Percentiles rank a stretch among this genome's conserved stretches.
Evolutionary conservation across 2,113 vertebrate species (phyloP).

Genomic region (Python bivittatus): DNA sequence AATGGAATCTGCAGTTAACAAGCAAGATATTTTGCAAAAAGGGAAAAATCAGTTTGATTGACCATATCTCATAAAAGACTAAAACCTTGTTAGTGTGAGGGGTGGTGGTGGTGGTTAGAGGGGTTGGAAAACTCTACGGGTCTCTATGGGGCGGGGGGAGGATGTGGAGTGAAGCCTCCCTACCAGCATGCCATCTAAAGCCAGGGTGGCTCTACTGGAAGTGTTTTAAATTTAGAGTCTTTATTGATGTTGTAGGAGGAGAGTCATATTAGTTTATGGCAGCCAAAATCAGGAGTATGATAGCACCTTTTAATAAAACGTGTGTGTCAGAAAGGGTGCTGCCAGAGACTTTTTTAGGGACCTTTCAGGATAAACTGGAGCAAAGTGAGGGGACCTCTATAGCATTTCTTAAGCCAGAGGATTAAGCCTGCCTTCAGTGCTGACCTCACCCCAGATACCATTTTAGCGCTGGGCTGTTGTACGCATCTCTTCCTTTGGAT

Average conservation of each 20-base stretch:
- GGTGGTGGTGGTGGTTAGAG: background rate
- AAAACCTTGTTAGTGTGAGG: background rate
- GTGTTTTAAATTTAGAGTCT: background rate
- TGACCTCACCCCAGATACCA: background rate
- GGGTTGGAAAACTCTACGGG: background rate
- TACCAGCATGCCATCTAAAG: background rate
- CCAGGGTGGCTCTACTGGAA: fast-evolving
- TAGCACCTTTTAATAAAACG: background rate
- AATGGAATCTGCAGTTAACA: background rate
- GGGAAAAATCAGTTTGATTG: no score
- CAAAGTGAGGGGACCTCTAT: slow-evolving; percentile 28
- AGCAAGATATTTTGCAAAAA: background rate
- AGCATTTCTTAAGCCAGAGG: background rate
- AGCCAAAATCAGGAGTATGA: background rate
- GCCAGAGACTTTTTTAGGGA: background rate
- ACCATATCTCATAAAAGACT: background rate
- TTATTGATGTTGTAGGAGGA: background rate
- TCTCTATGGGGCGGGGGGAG: background rate
- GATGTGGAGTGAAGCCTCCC: background rate
- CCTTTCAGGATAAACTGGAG: background rate
- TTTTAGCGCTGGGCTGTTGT: background rate
- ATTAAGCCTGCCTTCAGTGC: background rate
- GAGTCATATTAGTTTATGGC: background rate
- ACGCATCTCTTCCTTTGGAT: background rate
- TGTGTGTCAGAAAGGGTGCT: background rate